Percentiles rank a stretch among this genome's conserved stretches.
Conservation (phyloP, 1,140 invertebrate genomes). For the Teleopsis dalmanni region DNA sequence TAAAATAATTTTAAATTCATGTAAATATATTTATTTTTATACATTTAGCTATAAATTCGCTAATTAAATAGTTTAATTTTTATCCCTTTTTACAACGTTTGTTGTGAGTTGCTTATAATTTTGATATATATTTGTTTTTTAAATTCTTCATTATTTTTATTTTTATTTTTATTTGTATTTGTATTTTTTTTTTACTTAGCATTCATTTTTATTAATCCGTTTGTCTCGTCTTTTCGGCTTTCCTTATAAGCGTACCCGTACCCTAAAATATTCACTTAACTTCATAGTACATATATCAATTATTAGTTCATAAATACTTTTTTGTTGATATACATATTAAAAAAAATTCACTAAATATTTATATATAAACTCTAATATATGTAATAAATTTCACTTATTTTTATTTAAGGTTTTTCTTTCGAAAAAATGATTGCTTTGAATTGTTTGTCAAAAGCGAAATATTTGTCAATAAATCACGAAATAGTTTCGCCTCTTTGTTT, state of each 20-base stretch:
- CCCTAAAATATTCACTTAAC: too few species aligned
- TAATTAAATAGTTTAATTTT: too few species aligned
- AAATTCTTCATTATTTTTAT: neutral
- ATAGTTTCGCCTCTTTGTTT: slow-evolving; percentile 31
- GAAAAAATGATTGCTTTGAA: slow-evolving; percentile 44
- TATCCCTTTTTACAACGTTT: slow-evolving; percentile 1
- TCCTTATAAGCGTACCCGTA: too few species aligned
- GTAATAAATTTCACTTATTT: slow-evolving; percentile 12
- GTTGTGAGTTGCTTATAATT: neutral
- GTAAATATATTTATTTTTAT: too few species aligned
- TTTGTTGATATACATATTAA: slow-evolving; percentile 6
- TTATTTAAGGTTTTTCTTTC: slow-evolving; percentile 13
- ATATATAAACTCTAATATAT: slow-evolving; percentile 32
- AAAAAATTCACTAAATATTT: slow-evolving; percentile 44
- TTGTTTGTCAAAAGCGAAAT: slow-evolving; percentile 43
- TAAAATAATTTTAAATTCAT: too few species aligned
- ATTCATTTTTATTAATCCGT: neutral
- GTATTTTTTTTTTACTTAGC: neutral
- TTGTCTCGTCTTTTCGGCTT: too few species aligned
- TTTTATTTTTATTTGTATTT: neutral
- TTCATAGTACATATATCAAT: too few species aligned
- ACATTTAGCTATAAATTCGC: too few species aligned
- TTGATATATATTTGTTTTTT: neutral
- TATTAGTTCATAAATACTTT: neutral
- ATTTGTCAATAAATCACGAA: slow-evolving; percentile 44